Evolutionary conservation across 2,888 invertebrate species (phyloP), one percentile per base, ranked within the genome.

Genomic region (Podabrus alpinus): DNA sequence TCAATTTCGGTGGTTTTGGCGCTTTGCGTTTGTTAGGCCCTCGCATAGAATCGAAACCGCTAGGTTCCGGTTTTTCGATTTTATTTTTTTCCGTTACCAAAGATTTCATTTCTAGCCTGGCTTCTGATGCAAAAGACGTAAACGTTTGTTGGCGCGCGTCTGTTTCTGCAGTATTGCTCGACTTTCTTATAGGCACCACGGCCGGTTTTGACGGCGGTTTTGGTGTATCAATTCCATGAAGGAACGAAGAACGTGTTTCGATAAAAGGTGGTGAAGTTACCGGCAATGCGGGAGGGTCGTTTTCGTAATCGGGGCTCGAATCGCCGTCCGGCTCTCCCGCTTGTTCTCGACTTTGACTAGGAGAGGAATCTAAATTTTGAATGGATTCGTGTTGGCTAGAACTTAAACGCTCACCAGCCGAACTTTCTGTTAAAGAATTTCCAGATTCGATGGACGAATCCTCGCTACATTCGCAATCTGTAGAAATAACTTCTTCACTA

Each of bases 281-380:
- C 0, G 94, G 94, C 73, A 94, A 86, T 4, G 92, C 92, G 1
- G 94, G 92, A 1, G 93, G 91, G 85, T 92, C 93, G 19, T 89
- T 89, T 1, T 90, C 87, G 61, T 93, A 92, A 82, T 94, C 94
- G 1, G 94, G 94, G 87, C 95, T 95, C 13, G 95, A 95, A 81
- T 94, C 91, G n/a, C 95, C 95, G 82, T 95, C 95, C 0, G 95
- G 95, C 82, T 95, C 95, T 9, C 95, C 95, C 9, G 95, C 95
- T 79, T 93, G 87, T 83, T 95, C 95, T 24, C 95, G 89, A 84
- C 93, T 94, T 78, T 90, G 84, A 1, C 84, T 79, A 17, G 82
- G 74, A 45, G 45, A 1, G 45, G 45, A 7, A n/a, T 45, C 45
- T 64, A 64, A 64, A 19, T 64, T 21, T 64, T 64, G 17, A 13